A percentile compares a stretch with the other conserved stretches of the same genome.
These are phyloP conservation scores for Cordilura impudica DNA, from an alignment of 2,888 invertebrate genomes.

Conservation along the genomic window DNA sequence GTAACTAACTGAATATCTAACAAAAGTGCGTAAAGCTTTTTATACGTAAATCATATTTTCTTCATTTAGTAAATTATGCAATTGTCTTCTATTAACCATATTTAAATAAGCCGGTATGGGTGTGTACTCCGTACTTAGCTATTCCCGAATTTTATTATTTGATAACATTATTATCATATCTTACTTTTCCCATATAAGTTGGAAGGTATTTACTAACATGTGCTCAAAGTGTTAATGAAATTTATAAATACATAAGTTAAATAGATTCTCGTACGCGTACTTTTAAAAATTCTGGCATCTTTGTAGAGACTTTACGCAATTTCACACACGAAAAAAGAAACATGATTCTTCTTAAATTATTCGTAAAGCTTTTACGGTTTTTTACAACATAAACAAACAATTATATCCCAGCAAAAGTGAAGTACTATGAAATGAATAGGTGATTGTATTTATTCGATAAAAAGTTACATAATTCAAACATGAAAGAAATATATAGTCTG, in stretches of 20 bases:
- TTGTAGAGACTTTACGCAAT: not conserved
- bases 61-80: not conserved
- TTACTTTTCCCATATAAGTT: too few species aligned
- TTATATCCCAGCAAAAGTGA: too few species aligned
- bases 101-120: not conserved
- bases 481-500: too few species aligned
- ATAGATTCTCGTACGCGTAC: not conserved
- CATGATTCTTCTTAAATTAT: not conserved
- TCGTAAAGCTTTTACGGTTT: not conserved
- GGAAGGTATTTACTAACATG: not conserved
- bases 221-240: not conserved
- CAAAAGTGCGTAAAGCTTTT: not conserved
- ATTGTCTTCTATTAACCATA: not conserved
- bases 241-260: not conserved
- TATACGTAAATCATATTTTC: not conserved
- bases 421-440: too few species aligned
- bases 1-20: not conserved
- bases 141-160: not conserved
- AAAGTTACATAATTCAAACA: too few species aligned
- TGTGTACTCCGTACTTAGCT: not conserved
- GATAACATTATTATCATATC: not conserved
- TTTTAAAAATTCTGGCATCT: not conserved
- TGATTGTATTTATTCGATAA: too few species aligned
- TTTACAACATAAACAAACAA: not conserved
- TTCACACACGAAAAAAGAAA: not conserved